phyloP scores from a whole-genome alignment of 2,888 invertebrate species.

The Phortica magna region DNA sequence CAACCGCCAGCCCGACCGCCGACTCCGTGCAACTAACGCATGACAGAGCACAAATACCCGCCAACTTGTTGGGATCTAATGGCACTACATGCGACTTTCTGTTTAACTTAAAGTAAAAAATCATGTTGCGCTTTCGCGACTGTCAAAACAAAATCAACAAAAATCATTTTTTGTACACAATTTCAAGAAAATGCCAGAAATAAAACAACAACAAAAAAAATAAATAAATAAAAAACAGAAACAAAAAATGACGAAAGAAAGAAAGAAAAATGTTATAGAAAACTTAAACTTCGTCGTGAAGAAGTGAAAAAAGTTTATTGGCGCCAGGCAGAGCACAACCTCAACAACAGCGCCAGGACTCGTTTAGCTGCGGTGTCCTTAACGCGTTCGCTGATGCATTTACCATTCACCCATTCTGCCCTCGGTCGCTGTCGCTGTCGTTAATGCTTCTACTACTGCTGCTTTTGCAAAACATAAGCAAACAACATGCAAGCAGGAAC shows the following conservation, averaged over 20 bases:
- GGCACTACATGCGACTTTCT: conserved; percentile 19
- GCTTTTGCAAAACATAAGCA: conserved; percentile 18
- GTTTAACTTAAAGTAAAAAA: conserved; percentile 24
- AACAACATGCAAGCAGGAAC: conserved; percentile 11
- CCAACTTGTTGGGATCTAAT: conserved; percentile 14
- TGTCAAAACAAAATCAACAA: background rate
- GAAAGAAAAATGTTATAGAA: conserved; percentile 1
- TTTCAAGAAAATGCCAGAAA: background rate
- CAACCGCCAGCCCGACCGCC: too few relatives aligned
- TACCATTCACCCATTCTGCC: too few relatives aligned
- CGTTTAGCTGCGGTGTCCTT: background rate
- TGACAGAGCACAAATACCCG: background rate
- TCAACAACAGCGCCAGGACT: background rate
- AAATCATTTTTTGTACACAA: background rate
- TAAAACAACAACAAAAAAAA: background rate
- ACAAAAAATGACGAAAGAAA: background rate
- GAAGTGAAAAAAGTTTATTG: conserved; percentile 6
- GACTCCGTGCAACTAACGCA: background rate
- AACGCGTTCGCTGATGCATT: background rate
- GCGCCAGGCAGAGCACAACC: background rate
- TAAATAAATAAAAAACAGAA: background rate
- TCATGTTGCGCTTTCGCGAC: conserved; percentile 6
- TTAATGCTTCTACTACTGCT: background rate
- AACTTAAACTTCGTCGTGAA: conserved; percentile 6
- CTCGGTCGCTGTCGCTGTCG: background rate